Evolutionary conservation across 2,113 vertebrate genomes (phyloP).

Genomic region (Sander vitreus): DNA sequence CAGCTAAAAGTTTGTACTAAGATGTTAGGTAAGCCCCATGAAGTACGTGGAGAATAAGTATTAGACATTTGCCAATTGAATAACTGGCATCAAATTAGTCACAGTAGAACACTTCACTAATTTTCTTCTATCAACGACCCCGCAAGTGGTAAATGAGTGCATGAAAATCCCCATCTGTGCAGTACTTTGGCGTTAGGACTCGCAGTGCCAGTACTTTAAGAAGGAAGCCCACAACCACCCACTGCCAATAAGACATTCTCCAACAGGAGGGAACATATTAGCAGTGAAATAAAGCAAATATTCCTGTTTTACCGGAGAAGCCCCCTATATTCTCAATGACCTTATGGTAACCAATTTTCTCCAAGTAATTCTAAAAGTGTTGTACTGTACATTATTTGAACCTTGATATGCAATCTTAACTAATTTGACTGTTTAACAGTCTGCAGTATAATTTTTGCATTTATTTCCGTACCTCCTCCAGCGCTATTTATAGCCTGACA

Average conservation of each 20-base stretch:
- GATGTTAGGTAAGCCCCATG: not conserved
- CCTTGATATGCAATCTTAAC: not conserved
- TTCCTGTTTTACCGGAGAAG: not conserved
- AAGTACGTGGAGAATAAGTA: not conserved
- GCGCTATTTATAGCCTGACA: constrained; percentile 85
- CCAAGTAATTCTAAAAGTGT: not conserved
- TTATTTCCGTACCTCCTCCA: constrained; percentile 81
- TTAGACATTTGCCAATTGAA: not conserved
- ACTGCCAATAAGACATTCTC: not conserved
- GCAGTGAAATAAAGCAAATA: not conserved
- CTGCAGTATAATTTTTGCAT: constrained; percentile 57
- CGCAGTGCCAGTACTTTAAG: constrained; percentile 2
- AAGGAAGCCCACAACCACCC: not conserved
- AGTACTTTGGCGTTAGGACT: not conserved
- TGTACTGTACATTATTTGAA: not conserved
- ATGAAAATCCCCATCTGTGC: not conserved
- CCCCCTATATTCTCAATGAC: not conserved
- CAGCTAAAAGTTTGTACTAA: not conserved
- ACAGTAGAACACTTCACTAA: not conserved
- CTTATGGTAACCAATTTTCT: not conserved
- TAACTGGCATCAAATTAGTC: not conserved
- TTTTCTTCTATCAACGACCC: not conserved
- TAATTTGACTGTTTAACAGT: constrained; percentile 30
- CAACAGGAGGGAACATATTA: not conserved
- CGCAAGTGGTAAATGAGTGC: not conserved